Conservation (phyloP, 64 coral and sea anemone genomes). For the Anthopleura sola region DNA sequence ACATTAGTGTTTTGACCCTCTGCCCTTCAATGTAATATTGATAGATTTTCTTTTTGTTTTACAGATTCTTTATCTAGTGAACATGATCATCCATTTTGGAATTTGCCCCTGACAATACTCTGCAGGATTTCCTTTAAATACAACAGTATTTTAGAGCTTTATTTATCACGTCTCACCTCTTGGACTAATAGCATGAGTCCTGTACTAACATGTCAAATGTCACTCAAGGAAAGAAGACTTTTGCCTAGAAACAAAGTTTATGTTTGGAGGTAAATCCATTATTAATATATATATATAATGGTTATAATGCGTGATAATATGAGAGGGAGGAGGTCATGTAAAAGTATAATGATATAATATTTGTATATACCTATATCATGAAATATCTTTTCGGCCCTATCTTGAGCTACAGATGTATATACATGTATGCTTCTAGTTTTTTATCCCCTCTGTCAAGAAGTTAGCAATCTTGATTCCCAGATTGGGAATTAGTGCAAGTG, state of each 20-base stretch:
- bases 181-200: constrained; percentile 42
- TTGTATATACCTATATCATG: too few species aligned
- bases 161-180: constrained; percentile 25
- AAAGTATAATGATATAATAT: too few species aligned
- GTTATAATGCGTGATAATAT: background rate
- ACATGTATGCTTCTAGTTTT: too few species aligned
- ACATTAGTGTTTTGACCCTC: too few species aligned
- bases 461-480: too few species aligned
- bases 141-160: constrained; percentile 20
- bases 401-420: too few species aligned
- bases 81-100: constrained; percentile 11
- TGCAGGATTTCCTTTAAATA: constrained; percentile 29
- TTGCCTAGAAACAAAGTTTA: background rate
- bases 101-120: constrained; percentile 12
- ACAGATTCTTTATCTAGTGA: background rate
- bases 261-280: constrained; percentile 2
- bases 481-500: too few species aligned
- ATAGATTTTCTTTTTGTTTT: background rate
- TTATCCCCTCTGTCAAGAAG: too few species aligned
- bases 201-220: constrained; percentile 12
- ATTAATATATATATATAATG: background rate
- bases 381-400: too few species aligned
- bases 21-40: too few species aligned
- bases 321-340: background rate
- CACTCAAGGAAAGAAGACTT: background rate